phyloP scores from a whole-genome alignment of 1,140 invertebrate genomes.

The Drosophila nigrodunni region DNA sequence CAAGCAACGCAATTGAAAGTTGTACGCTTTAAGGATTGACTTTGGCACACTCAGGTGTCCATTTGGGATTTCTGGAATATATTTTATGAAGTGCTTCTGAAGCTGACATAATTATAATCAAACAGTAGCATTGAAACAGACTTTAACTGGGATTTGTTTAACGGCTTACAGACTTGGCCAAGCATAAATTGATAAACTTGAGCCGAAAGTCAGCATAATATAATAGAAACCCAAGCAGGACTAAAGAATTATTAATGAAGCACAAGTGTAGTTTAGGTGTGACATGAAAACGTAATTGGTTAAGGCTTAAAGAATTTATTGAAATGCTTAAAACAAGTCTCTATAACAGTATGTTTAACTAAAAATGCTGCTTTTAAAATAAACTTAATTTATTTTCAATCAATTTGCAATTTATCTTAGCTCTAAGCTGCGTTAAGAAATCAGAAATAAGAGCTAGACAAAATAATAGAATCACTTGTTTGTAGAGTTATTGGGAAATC shows the following conservation, averaged over 20 bases:
- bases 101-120: conserved; percentile 20
- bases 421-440: background rate
- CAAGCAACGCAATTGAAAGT: conserved; percentile 45
- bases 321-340: too few relatives aligned
- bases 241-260: too few relatives aligned
- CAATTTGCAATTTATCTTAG: background rate
- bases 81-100: conserved; percentile 29
- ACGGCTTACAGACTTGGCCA: background rate
- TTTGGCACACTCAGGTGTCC: conserved; percentile 23
- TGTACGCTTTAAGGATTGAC: conserved; percentile 58
- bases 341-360: too few relatives aligned
- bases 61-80: conserved; percentile 2
- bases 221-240: background rate
- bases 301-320: too few relatives aligned
- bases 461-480: background rate
- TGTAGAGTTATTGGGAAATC: background rate
- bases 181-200: background rate
- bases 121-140: background rate
- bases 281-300: too few relatives aligned
- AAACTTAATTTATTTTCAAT: background rate
- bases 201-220: background rate
- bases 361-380: too few relatives aligned
- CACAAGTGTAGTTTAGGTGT: too few relatives aligned
- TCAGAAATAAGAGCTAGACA: background rate
- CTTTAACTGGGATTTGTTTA: background rate